Base-by-base conservation (phyloP, 2,797 vertebrate species). In the Phoeniculus purpureus region DNA sequence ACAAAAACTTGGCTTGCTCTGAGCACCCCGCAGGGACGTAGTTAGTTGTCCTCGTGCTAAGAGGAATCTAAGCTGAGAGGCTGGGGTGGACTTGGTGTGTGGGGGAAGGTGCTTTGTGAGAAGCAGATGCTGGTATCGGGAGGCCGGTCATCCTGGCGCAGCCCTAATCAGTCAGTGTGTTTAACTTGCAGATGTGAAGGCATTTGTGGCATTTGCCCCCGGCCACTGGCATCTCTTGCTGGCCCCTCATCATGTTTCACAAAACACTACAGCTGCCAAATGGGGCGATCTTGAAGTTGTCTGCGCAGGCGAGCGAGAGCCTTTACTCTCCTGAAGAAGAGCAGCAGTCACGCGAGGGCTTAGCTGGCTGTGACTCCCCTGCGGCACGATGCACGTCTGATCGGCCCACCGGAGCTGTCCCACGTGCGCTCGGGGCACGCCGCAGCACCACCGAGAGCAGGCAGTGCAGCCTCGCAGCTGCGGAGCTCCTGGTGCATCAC, bases 401-500 rank as follows among this genome's bases (percentile, higher is more conserved):
- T 83, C 94, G 91, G 93, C 94, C 95, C 94, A 95, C 94, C 89
- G 87, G 81, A 89, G 85, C 67, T 87, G 92, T 91, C 85, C 82
- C 89, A 85, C 66, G 13, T 67, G 80, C 70, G 73, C 89, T 85
- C 52, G 55, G 87, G 64, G 70, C 89, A 89, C 90, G 59, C 74
- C 74, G 21, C 64, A 74, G 88, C n/a, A n/a, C n/a, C n/a, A n/a
- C n/a, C n/a, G 67, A 95, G 90, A 93, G 91, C 62, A 91, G 83
- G 65, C 82, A 79, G 85, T 71, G 17, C 60, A 91, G 70, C 83
- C 72, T 85, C 78, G 82, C 64, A 80, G 67, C 92, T 94, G 76
- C 85, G 81, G 94, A 93, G 77, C 85, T 93, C 89, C 48, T 70
- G 90, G 80, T 80, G 89, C 88, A 84, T 91, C 91, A 96, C 96